Evolutionary conservation across 2,888 invertebrate genomes (phyloP).

Genomic region (Acanthococcus lagerstroemiae): DNA sequence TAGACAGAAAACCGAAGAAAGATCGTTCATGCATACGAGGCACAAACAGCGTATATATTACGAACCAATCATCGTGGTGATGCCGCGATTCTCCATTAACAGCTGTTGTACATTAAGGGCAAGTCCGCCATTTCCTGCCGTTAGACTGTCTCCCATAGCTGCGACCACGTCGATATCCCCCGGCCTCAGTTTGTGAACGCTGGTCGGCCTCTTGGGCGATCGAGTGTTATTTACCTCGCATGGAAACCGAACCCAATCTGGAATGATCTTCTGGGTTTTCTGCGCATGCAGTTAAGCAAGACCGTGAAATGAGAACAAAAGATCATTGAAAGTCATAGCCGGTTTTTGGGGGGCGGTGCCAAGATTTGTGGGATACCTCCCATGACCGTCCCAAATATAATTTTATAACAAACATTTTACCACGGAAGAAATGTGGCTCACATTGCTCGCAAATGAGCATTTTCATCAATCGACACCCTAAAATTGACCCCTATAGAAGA

Average conservation of each 20-base stretch:
- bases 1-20: no score
- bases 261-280: constrained; percentile 39
- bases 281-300: no score
- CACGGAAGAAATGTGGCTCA: no score
- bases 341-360: no score
- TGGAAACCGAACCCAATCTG: constrained; percentile 40
- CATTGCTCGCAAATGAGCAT: no score
- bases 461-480: no score
- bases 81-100: constrained; percentile 45
- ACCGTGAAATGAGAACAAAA: neutral
- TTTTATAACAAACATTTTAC: no score
- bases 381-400: no score
- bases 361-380: no score
- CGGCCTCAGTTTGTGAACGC: constrained; percentile 50
- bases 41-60: no score
- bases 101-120: constrained; percentile 44
- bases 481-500: no score
- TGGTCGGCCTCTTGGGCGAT: constrained; percentile 42
- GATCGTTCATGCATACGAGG: no score
- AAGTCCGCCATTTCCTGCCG: constrained; percentile 49
- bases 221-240: constrained; percentile 42
- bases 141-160: constrained; percentile 52
- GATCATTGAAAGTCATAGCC: neutral
- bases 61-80: constrained; percentile 45
- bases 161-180: constrained; percentile 54